These are phyloP conservation scores for Anas platyrhynchos DNA, from an alignment of 2,113 vertebrate genomes.

Conservation along the genomic window DNA sequence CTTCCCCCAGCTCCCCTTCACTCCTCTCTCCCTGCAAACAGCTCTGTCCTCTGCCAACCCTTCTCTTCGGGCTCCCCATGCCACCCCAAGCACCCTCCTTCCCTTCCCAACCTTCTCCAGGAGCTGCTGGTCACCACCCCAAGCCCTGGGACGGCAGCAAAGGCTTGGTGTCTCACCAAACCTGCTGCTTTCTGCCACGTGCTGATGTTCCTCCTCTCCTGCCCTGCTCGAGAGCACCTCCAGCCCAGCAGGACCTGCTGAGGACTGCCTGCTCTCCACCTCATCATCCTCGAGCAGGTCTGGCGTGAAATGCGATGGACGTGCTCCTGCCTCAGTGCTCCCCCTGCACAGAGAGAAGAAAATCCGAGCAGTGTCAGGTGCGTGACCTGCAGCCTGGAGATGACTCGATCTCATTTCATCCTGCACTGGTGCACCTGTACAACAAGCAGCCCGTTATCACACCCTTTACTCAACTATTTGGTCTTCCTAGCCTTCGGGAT, in stretches of 20 bases:
- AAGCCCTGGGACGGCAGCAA: neutral
- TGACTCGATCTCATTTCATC: constrained; percentile 36
- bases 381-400: constrained; percentile 40
- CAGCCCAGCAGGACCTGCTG: neutral
- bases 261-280: neutral
- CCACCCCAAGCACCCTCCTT: neutral
- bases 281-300: neutral
- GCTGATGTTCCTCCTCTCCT: neutral
- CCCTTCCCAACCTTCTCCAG: neutral
- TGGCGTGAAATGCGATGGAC: neutral
- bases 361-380: neutral
- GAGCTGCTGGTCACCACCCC: neutral
- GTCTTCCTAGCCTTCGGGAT: constrained; percentile 11
- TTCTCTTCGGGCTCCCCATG: neutral
- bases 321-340: neutral
- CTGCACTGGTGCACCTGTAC: constrained; percentile 28
- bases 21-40: too few species aligned
- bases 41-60: neutral
- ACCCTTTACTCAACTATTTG: neutral
- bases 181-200: neutral
- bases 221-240: neutral
- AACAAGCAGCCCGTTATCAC: constrained; percentile 33
- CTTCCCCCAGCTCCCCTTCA: neutral
- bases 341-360: neutral
- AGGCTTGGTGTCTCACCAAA: neutral